Base-by-base conservation (phyloP, 2,113 vertebrate species). In the Suricata suricatta region DNA sequence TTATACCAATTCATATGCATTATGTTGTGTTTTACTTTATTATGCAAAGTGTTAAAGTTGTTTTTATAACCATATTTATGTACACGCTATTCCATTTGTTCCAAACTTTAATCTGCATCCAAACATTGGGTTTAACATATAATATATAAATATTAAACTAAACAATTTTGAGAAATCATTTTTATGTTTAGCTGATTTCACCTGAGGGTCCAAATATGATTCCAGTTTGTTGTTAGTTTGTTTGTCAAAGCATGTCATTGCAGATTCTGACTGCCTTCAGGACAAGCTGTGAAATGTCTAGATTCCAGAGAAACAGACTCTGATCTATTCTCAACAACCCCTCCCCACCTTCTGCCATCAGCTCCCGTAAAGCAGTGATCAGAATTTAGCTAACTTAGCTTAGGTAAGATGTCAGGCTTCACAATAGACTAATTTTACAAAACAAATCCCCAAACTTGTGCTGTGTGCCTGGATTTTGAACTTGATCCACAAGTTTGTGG, bases 191-290 rank as follows among this genome's bases (percentile, higher is more conserved):
- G 41, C 72, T 88, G 38, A 88, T 86, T 88, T 96, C 33, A 98
- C 91, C 97, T 97, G 89, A 95, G 31, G 35, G 21, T 76, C 85
- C 93, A 98, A 82, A 93, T 66, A 63, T 64, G 29, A 72, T 69
- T 82, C 71, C 72, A 90, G 88, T 93, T 93, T 96, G 96, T 90
- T 96, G 88, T 64, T 79, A n/a, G 76, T 90, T 88, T 97, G 27
- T 80, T 72, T 92, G 60, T 23, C 52, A 97, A 96, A 97, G 76
- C 5, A 63, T 92, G 63, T 21, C 47, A 38, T 27, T 93, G 60
- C 79, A 19, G 33, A 77, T 47, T 98, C 96, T 88, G 94, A 33
- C 54, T 96, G 91, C 72, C 88, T 95, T 13, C 1, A 27, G 82
- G 35, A 85, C 77, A 95, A 97, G 82, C 90, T 86, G 84, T 93